phyloP scores from a whole-genome alignment of 2,113 vertebrate species.

The Equus quagga region DNA sequence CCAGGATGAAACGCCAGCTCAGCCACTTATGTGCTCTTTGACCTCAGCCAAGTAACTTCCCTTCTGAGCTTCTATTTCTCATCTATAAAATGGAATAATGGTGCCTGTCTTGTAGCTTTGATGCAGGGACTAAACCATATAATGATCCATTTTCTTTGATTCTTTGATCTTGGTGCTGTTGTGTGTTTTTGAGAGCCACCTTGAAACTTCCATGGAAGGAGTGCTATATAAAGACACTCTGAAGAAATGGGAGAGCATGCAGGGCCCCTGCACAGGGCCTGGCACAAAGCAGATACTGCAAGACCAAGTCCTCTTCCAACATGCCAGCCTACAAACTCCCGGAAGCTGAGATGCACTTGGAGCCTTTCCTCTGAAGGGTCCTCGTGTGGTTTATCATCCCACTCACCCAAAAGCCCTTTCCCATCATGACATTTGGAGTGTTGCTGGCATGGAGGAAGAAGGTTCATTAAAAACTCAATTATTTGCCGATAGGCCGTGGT shows the following conservation, averaged over 20 bases:
- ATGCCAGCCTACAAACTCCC: background rate
- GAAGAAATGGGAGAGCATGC: background rate
- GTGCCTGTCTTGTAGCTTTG: background rate
- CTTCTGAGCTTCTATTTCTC: conserved; percentile 13
- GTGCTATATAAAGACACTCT: too few species aligned
- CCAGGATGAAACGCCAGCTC: background rate
- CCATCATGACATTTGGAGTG: background rate
- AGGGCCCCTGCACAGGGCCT: background rate
- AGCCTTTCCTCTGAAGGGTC: background rate
- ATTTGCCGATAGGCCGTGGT: background rate
- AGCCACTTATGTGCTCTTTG: background rate
- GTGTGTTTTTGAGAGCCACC: background rate
- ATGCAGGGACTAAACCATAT: background rate
- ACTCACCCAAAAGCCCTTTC: background rate
- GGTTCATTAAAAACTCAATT: background rate
- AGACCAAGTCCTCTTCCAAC: background rate
- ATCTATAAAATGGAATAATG: background rate
- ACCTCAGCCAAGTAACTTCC: conserved; percentile 33
- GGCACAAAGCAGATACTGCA: background rate
- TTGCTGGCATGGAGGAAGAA: background rate
- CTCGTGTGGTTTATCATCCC: background rate
- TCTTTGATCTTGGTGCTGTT: background rate
- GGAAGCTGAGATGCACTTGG: background rate
- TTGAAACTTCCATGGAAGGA: background rate
- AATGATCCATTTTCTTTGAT: background rate